Evolutionary conservation across 2,113 vertebrate species (phyloP).

Genomic region (Xiphophorus maculatus): DNA sequence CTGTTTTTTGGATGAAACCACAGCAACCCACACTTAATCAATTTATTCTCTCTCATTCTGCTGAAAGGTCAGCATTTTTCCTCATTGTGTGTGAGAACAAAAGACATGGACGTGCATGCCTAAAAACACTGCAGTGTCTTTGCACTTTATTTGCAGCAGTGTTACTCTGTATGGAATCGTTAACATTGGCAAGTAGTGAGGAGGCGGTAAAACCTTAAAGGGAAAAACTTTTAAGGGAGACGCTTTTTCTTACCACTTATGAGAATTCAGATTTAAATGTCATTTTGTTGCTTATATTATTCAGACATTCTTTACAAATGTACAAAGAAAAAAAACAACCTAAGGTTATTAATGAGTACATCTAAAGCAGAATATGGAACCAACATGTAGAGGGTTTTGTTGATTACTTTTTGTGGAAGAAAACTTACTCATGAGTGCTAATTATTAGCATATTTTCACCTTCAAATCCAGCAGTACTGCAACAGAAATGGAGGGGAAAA

Average conservation of each 20-base stretch:
- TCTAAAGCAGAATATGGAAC: not conserved
- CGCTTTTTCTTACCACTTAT: slow-evolving; percentile 19
- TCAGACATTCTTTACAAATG: slow-evolving; percentile 3
- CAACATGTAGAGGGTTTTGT: not conserved
- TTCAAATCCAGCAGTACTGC: not conserved
- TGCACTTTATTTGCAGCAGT: slow-evolving; percentile 34
- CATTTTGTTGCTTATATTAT: slow-evolving; percentile 8
- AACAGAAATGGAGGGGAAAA: not conserved
- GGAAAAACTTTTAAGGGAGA: not conserved
- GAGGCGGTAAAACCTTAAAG: not conserved
- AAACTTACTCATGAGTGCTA: not conserved
- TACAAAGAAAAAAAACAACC: too few relatives aligned
- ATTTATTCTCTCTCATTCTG: slow-evolving; percentile 48
- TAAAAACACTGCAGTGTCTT: slow-evolving; percentile 59
- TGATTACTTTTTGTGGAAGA: not conserved
- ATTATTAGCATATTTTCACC: not conserved
- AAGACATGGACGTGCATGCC: slow-evolving; percentile 51
- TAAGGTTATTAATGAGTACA: not conserved
- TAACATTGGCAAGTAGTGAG: slow-evolving; percentile 9
- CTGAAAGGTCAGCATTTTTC: slow-evolving; percentile 62
- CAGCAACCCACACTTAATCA: slow-evolving; percentile 47
- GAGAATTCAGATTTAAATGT: slow-evolving; percentile 10
- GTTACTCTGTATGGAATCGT: slow-evolving; percentile 30
- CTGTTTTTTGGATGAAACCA: slow-evolving; percentile 54
- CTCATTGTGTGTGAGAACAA: slow-evolving; percentile 28